Percentiles rank a stretch among this genome's conserved stretches.
Evolutionary conservation across 1,140 invertebrate species (phyloP).

Genomic region (Protaetia brevitarsis): DNA sequence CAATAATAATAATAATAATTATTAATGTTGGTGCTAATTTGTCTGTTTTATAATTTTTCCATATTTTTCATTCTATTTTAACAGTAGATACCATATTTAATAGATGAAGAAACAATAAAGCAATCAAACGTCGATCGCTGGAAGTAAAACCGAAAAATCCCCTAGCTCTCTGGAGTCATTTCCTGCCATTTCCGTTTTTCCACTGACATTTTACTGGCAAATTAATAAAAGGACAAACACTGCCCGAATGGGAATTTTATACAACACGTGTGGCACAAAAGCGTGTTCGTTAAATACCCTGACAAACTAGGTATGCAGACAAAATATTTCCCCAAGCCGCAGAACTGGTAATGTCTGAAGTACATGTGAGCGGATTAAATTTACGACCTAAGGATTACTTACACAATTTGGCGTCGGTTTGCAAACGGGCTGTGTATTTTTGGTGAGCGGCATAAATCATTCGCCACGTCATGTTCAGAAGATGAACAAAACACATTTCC

Average conservation of each 20-base stretch:
- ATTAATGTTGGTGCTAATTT: too few species aligned
- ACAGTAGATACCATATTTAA: too few species aligned
- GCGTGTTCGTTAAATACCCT: neutral
- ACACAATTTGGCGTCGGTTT: constrained; percentile 9
- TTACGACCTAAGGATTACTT: constrained; percentile 4
- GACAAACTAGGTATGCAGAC: neutral
- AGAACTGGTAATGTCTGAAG: constrained; percentile 13
- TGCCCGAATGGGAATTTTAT: neutral
- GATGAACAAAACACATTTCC: constrained; percentile 1
- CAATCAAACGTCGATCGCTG: too few species aligned
- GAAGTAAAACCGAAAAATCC: too few species aligned
- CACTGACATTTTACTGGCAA: too few species aligned
- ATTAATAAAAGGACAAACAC: neutral
- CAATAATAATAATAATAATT: too few species aligned
- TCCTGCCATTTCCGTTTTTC: too few species aligned
- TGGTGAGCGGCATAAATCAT: neutral
- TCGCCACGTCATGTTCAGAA: neutral
- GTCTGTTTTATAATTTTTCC: too few species aligned
- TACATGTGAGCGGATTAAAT: constrained; percentile 12
- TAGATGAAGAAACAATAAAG: too few species aligned
- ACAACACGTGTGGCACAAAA: neutral
- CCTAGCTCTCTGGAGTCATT: too few species aligned
- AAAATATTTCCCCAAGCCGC: constrained; percentile 10
- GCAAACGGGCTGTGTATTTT: neutral
- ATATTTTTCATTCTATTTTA: too few species aligned